Evolutionary conservation across 2,888 invertebrate genomes (phyloP), one percentile per base, ranked within the genome.

Genomic region (Mesopsocus fuscifrons): DNA sequence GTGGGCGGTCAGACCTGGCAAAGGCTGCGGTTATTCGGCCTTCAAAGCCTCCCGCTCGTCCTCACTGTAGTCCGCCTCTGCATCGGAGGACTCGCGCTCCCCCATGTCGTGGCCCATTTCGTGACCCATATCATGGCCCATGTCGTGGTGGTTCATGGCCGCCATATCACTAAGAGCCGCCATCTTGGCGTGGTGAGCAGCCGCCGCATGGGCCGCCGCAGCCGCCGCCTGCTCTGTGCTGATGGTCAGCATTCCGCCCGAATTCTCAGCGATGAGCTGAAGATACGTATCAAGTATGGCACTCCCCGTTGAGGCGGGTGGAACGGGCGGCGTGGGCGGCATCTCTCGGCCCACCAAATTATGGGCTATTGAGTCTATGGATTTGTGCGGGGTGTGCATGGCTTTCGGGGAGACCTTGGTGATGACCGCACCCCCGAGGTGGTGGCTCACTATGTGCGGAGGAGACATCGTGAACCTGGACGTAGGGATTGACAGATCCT

Each of bases 221-320:
- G 61, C 61, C 1, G 68, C 68, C 2, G 74, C 73, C 52, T 76
- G 76, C 47, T 77, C 77, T 40, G 72, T 68, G 49, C 69, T 68
- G 59, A 75, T 67, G 9, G 71, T 70, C 66, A 72, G 55, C 64
- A 68, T 57, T 64, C 78, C 72, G 47, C 76, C 73, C 41, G 80
- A 76, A 55, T 81, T 85, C 58, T 87, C 85, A 2, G 83, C 81
- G 54, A 88, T 84, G 54, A 84, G 77, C 59, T 88, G 87, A 47
- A 88, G 68, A 58, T 88, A 88, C 11, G 87, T 87, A 59, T 88
- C 87, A 47, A 88, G 63, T 44, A 88, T 70, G 2, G 84, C 81
- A 3, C 81, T 81, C 34, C 80, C 73, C 42, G 79, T 71, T 47
- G 77, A 69, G 6, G 58, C 57, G 8, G 58, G 53, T 3, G 57